These are phyloP conservation scores for Podocnemis expansa DNA, from an alignment of 2,113 vertebrate genomes.

Conservation along the genomic window DNA sequence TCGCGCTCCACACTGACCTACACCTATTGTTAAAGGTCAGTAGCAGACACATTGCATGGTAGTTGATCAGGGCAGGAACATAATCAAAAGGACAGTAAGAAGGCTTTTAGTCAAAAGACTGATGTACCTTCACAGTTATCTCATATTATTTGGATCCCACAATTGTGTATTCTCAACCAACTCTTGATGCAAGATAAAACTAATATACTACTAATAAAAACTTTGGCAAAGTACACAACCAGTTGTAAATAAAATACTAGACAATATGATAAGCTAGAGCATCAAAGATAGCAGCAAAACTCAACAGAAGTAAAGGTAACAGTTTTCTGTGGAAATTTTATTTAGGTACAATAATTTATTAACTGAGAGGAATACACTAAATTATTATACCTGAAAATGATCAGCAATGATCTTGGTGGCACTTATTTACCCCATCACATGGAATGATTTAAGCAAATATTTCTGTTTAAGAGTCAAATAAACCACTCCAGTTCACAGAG, in stretches of 20 bases:
- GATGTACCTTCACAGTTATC: neutral
- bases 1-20: constrained; percentile 34
- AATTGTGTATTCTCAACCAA: neutral
- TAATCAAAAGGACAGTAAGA: neutral
- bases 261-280: neutral
- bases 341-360: neutral
- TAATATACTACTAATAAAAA: neutral
- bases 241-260: neutral
- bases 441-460: neutral
- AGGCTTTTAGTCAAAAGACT: constrained; percentile 35
- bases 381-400: neutral
- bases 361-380: accelerated
- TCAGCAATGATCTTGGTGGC: neutral
- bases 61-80: constrained; percentile 1
- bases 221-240: neutral
- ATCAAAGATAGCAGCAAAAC: neutral
- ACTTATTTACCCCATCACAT: accelerated
- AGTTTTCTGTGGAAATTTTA: neutral
- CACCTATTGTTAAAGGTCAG: neutral
- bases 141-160: neutral
- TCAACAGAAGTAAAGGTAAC: neutral
- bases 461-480: neutral
- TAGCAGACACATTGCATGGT: constrained; percentile 19
- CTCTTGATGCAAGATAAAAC: neutral
- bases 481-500: neutral